phyloP scores from a whole-genome alignment of 2,888 invertebrate genomes.

The Ferdinandea cuprea region DNA sequence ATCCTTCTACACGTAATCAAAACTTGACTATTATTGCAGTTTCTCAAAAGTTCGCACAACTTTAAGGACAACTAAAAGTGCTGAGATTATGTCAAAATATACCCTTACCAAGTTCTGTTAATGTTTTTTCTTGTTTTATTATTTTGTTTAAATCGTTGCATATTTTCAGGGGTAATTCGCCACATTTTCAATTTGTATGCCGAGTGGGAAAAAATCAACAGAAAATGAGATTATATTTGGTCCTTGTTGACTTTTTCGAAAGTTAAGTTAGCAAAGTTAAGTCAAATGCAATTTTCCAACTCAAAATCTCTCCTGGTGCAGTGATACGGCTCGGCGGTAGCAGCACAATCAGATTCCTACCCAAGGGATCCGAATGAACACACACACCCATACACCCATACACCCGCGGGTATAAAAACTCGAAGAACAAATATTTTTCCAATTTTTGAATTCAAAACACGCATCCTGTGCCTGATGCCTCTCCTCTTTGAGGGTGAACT shows the following conservation, averaged over 20 bases:
- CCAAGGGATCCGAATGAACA: conserved; percentile 25
- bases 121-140: too few relatives aligned
- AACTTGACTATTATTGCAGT: conserved; percentile 73
- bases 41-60: conserved; percentile 50
- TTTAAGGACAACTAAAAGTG: conserved; percentile 64
- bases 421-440: conserved; percentile 72
- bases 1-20: conserved; percentile 59
- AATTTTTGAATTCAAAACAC: conserved; percentile 74
- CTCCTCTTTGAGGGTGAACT: conserved; percentile 13
- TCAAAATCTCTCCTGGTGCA: conserved; percentile 48
- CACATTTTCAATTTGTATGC: conserved; percentile 58
- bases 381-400: conserved; percentile 1
- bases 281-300: conserved; percentile 74
- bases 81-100: conserved; percentile 56
- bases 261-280: conserved; percentile 75
- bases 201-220: background rate
- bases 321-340: conserved; percentile 51
- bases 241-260: conserved; percentile 73
- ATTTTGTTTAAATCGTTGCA: conserved; percentile 51
- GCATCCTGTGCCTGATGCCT: conserved; percentile 45
- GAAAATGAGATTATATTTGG: conserved; percentile 65
- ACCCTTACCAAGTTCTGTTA: conserved; percentile 34
- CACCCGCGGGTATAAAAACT: conserved; percentile 42
- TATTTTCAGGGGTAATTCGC: conserved; percentile 55
- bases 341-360: conserved; percentile 34